These are phyloP conservation scores for Drosophila guanche DNA, from an alignment of 1,140 invertebrate genomes.

Conservation along the genomic window DNA sequence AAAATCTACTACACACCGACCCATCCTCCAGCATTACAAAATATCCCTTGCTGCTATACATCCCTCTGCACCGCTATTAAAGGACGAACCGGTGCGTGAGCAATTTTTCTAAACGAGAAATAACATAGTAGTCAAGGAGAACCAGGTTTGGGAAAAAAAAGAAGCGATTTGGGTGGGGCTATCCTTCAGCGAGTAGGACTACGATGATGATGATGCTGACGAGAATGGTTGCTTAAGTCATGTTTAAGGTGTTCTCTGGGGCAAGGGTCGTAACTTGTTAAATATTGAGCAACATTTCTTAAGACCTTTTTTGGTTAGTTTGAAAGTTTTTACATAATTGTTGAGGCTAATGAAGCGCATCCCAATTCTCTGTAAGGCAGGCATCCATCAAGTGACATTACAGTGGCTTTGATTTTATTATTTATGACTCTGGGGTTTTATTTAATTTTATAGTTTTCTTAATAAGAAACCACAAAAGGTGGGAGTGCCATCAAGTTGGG, in stretches of 20 bases:
- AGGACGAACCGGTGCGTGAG: conserved; percentile 65
- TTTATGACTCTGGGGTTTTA: neutral
- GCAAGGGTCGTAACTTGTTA: conserved; percentile 12
- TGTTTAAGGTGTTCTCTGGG: conserved; percentile 23
- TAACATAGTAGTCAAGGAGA: conserved; percentile 11
- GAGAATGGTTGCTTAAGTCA: conserved; percentile 31
- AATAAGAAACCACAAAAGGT: too few relatives aligned
- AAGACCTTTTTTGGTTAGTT: conserved; percentile 22
- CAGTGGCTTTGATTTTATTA: conserved; percentile 1
- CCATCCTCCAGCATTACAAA: too few relatives aligned
- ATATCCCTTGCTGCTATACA: neutral
- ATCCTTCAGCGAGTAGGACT: neutral
- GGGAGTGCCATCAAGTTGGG: too few relatives aligned
- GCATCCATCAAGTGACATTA: conserved; percentile 12
- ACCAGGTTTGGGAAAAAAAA: too few relatives aligned
- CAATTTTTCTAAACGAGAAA: conserved; percentile 63
- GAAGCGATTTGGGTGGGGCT: too few relatives aligned
- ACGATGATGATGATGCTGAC: conserved; percentile 28
- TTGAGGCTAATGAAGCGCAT: conserved; percentile 47
- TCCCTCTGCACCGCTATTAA: neutral
- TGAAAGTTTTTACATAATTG: conserved; percentile 24
- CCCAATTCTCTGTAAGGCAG: neutral
- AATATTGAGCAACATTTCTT: conserved; percentile 44
- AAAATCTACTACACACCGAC: conserved; percentile 23
- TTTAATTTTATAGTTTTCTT: too few relatives aligned